Evolutionary conservation across 1,140 invertebrate species (phyloP).

Genomic region (Latrodectus geometricus): DNA sequence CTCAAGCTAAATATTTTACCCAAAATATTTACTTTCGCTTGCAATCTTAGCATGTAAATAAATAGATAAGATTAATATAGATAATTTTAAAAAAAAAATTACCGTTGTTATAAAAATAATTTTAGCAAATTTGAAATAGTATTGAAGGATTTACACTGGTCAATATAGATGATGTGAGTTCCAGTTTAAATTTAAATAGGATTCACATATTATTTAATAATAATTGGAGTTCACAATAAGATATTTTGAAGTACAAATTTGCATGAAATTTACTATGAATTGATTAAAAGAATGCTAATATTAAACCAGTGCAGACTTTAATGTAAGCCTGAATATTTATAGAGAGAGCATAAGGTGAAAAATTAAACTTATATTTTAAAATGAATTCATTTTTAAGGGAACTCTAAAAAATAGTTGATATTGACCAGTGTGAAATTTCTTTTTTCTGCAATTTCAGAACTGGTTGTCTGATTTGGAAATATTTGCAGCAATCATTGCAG

Average conservation of each 20-base stretch:
- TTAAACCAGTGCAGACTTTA: neutral
- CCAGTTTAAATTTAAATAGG: neutral
- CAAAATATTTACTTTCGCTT: neutral
- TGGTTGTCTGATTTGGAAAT: constrained; percentile 95
- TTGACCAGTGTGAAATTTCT: constrained; percentile 31
- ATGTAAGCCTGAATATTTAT: neutral
- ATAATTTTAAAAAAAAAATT: neutral
- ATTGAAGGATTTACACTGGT: neutral
- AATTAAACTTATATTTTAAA: neutral
- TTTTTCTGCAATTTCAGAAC: constrained; percentile 76
- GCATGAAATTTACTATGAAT: neutral
- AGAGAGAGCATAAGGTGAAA: constrained; percentile 46
- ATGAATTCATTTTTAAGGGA: constrained; percentile 16
- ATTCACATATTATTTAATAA: neutral
- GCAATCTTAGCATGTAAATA: neutral
- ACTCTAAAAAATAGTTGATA: constrained; percentile 28
- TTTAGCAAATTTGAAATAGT: neutral
- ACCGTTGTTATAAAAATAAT: neutral
- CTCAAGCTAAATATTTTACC: constrained; percentile 1
- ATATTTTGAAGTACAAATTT: neutral
- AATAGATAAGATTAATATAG: too few relatives aligned
- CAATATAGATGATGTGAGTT: constrained; percentile 40
- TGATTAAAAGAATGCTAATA: neutral
- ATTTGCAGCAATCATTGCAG: constrained; percentile 92
- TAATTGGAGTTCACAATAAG: neutral